Conservation (phyloP, 2,888 invertebrate species). For the Trypoxylon attenuatum region DNA sequence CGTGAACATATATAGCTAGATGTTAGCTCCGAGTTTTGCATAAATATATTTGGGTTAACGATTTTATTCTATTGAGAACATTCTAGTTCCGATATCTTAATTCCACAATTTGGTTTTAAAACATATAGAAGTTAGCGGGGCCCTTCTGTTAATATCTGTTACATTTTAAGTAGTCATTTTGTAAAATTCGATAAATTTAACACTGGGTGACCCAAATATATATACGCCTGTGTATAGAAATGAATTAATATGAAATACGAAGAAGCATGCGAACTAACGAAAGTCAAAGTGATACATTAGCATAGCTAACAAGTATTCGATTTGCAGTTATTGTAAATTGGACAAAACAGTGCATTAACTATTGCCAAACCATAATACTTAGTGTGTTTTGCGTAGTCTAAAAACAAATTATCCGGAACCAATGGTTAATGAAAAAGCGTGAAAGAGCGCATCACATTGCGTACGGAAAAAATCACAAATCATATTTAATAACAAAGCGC, state of each 20-base stretch:
- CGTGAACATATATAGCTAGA: conserved; percentile 66
- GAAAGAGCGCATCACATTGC: conserved; percentile 14
- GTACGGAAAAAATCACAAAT: conserved; percentile 13
- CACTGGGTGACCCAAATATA: conserved; percentile 58
- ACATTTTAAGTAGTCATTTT: background rate
- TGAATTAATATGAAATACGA: conserved; percentile 34
- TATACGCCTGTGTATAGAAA: conserved; percentile 50
- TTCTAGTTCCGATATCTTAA: too few species aligned
- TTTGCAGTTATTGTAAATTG: conserved; percentile 11
- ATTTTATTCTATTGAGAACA: too few species aligned
- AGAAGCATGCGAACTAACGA: conserved; percentile 28
- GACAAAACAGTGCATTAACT: conserved; percentile 20
- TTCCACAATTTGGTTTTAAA: too few species aligned
- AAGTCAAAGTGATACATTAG: conserved; percentile 8
- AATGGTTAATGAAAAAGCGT: conserved; percentile 27
- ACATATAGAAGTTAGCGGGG: too few species aligned
- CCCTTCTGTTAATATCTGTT: too few species aligned
- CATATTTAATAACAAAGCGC: conserved; percentile 25
- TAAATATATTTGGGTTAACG: conserved; percentile 60
- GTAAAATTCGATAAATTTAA: background rate
- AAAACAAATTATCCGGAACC: background rate
- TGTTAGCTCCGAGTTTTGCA: conserved; percentile 64
- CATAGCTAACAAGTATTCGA: conserved; percentile 10
- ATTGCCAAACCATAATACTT: conserved; percentile 14
- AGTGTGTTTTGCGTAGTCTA: background rate